Evolutionary conservation across 2,113 vertebrate species (phyloP).

Genomic region (Nipponia nippon): DNA sequence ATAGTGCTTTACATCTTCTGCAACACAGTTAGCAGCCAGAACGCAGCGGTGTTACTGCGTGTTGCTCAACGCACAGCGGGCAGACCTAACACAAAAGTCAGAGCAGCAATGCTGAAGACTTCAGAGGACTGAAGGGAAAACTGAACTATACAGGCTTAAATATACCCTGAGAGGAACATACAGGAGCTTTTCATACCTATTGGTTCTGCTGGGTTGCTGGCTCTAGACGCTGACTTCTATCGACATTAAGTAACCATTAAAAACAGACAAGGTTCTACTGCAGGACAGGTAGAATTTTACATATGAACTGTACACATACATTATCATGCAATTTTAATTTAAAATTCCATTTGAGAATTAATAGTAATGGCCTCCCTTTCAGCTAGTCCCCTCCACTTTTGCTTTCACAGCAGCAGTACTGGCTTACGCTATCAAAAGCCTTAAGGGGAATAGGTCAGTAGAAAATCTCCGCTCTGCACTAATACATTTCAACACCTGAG

Average conservation of each 20-base stretch:
- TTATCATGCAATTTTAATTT: neutral
- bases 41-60: neutral
- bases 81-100: neutral
- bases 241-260: neutral
- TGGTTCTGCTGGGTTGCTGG: neutral
- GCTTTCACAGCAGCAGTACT: neutral
- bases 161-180: neutral
- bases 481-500: slow-evolving; percentile 33
- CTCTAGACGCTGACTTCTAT: neutral
- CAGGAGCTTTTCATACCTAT: neutral
- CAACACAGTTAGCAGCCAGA: neutral
- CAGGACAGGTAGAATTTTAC: neutral
- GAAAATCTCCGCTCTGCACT: slow-evolving; percentile 14
- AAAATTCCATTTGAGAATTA: neutral
- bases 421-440: neutral
- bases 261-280: neutral
- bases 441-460: neutral
- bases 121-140: neutral
- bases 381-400: neutral
- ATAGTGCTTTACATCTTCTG: neutral
- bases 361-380: neutral
- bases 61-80: neutral
- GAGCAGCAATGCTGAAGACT: neutral
- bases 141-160: neutral
- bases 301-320: neutral